Base-by-base conservation (phyloP, 1,140 invertebrate genomes). In the Drosophila ercepeae region DNA sequence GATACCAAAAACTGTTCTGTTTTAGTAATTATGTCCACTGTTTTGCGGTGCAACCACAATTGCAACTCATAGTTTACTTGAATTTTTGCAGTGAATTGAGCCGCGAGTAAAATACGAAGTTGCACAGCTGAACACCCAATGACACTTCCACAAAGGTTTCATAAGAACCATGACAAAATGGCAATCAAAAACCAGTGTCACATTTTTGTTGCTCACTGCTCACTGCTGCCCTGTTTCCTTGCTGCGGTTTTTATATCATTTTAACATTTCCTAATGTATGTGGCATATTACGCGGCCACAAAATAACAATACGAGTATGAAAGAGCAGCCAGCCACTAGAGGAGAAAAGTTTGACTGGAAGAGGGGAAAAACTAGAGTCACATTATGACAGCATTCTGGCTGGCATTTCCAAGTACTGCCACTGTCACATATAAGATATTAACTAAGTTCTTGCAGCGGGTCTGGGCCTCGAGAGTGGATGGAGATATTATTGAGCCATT, bases 181-280 rank as follows among this genome's bases (percentile, higher is more conserved):
- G 60, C 54, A 68, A 41, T 45, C 51, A 39, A 73, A 81, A 86
- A 84, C 81, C 86, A 82, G 81, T 84, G 81, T 84, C 81, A 84
- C 81, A 84, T 86, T 84, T 73, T 84, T 79, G 81, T 79, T 65
- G 46, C 79, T 78, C 70, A 52, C 78, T 65, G 46, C 79, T 78
- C 70, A 52, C 78, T 84, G 75, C 75, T 83, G 64, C 81, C 49
- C 60, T 75, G 44, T 42, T 64, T 65, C 34, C 61, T 42, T 44
- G 63, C 50, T 13, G 46, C 41, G 63, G 72, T 86, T 84, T 84
- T 84, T 84, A 84, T 84, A 72, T 65, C 72, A 86, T 73, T 88
- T 88, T 73, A 84, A 88, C 81, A 69, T 84, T 84, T 84, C 82
- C 81, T 84, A 88, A 81, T 84, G 81, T 79, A 67, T 75, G 77